Evolutionary conservation across 2,797 vertebrate species (phyloP).

Genomic region (Cheirogaleus major): DNA sequence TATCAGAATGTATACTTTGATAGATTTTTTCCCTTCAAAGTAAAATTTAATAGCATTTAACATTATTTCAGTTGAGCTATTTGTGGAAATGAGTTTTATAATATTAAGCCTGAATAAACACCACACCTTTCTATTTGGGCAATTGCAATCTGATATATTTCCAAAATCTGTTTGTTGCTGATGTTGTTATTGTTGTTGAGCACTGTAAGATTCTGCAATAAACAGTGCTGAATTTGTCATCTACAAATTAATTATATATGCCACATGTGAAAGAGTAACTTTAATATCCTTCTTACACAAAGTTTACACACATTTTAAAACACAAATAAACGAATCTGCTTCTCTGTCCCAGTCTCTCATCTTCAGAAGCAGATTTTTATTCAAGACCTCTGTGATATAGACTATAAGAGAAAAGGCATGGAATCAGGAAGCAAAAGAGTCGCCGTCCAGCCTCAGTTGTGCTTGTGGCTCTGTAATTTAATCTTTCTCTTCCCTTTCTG

Average conservation of each 20-base stretch:
- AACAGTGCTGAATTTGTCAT: background rate
- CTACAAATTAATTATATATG: background rate
- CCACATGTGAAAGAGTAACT: background rate
- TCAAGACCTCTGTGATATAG: background rate
- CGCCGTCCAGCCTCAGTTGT: background rate
- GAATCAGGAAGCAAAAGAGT: background rate
- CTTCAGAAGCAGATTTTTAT: background rate
- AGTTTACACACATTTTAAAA: background rate
- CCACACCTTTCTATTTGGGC: slow-evolving; percentile 76
- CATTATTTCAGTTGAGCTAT: background rate
- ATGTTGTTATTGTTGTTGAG: background rate
- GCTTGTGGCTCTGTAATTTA: background rate
- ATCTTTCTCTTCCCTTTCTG: background rate
- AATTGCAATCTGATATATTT: slow-evolving; percentile 71
- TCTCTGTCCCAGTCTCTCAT: background rate
- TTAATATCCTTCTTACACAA: background rate
- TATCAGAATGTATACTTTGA: background rate
- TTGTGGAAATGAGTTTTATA: slow-evolving; percentile 66
- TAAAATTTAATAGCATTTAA: slow-evolving; percentile 37
- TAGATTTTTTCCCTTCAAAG: slow-evolving; percentile 18
- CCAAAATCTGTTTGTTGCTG: background rate
- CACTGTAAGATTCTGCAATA: slow-evolving; percentile 37
- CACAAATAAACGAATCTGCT: background rate
- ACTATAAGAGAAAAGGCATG: background rate
- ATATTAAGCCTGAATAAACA: slow-evolving; percentile 72